These are phyloP conservation scores for Falco novaeseelandiae DNA, from an alignment of 2,797 vertebrate genomes.

Conservation along the genomic window DNA sequence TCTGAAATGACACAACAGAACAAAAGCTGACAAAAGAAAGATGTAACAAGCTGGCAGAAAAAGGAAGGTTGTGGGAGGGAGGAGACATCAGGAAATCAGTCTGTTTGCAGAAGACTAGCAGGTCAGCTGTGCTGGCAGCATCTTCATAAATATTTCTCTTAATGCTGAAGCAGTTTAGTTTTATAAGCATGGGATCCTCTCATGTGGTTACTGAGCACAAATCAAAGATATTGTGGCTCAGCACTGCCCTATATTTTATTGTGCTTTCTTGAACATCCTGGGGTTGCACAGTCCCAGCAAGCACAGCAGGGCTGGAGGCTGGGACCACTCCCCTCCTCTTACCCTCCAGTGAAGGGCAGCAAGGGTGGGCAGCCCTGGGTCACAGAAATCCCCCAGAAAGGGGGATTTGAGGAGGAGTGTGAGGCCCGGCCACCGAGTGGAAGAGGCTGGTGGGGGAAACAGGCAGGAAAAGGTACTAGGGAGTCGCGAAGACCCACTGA, in stretches of 20 bases:
- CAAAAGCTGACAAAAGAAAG: neutral
- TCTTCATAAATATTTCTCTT: constrained; percentile 47
- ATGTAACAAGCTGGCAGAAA: neutral
- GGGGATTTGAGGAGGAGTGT: neutral
- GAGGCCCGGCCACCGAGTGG: accelerated
- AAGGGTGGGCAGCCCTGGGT: neutral
- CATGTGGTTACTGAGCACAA: constrained; percentile 36
- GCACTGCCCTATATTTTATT: constrained; percentile 6
- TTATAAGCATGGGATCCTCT: constrained; percentile 28
- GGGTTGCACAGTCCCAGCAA: neutral
- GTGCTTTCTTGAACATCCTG: neutral
- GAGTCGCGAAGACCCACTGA: neutral
- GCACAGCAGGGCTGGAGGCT: neutral
- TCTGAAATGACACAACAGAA: neutral
- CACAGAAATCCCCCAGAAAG: neutral
- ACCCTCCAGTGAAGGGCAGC: accelerated
- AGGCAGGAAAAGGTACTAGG: neutral
- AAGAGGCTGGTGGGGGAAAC: neutral
- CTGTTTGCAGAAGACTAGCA: neutral
- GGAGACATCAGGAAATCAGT: constrained; percentile 4
- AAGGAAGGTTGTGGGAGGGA: neutral
- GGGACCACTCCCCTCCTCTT: neutral
- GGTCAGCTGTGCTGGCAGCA: constrained; percentile 32
- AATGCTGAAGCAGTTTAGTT: constrained; percentile 22
- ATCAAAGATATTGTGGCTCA: neutral